Evolutionary conservation across 2,113 vertebrate species (phyloP).

Genomic region (Romanogobio albipinnatus): DNA sequence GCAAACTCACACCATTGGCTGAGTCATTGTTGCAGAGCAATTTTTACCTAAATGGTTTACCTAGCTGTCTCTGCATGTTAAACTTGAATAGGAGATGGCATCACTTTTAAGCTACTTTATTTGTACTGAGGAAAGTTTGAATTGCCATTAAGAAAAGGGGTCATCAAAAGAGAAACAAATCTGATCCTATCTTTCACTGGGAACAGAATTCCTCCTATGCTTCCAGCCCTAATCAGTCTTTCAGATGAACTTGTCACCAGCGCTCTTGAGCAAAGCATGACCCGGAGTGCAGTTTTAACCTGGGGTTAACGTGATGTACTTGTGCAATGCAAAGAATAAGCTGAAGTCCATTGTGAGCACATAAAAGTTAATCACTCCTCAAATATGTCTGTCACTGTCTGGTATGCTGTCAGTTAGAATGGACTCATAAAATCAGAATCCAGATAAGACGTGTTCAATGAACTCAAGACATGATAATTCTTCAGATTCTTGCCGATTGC

Average conservation of each 20-base stretch:
- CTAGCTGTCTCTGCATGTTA: conserved; percentile 5
- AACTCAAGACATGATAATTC: conserved; percentile 1
- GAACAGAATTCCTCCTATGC: conserved; percentile 2
- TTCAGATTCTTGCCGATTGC: not conserved
- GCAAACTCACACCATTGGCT: not conserved
- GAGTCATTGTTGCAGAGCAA: not conserved
- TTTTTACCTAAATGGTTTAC: not conserved
- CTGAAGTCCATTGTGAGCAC: conserved; percentile 20
- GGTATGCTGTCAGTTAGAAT: conserved; percentile 41
- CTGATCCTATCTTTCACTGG: not conserved
- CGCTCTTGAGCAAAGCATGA: conserved; percentile 5
- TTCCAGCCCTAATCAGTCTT: conserved; percentile 32
- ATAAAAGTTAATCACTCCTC: conserved; percentile 35
- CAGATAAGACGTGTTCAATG: conserved; percentile 35
- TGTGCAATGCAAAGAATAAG: conserved; percentile 34
- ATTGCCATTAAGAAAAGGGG: not conserved
- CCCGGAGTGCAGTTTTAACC: conserved; percentile 20
- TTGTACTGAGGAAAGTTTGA: conserved; percentile 7
- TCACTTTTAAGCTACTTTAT: not conserved
- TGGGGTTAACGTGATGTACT: conserved; percentile 17
- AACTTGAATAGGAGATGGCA: not conserved
- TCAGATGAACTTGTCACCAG: conserved; percentile 29
- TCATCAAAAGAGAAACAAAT: conserved; percentile 10
- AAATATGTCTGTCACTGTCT: conserved; percentile 42
- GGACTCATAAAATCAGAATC: conserved; percentile 23